These are phyloP conservation scores for Myotis vivesi DNA, from an alignment of 2,797 vertebrate species.

Conservation along the genomic window DNA sequence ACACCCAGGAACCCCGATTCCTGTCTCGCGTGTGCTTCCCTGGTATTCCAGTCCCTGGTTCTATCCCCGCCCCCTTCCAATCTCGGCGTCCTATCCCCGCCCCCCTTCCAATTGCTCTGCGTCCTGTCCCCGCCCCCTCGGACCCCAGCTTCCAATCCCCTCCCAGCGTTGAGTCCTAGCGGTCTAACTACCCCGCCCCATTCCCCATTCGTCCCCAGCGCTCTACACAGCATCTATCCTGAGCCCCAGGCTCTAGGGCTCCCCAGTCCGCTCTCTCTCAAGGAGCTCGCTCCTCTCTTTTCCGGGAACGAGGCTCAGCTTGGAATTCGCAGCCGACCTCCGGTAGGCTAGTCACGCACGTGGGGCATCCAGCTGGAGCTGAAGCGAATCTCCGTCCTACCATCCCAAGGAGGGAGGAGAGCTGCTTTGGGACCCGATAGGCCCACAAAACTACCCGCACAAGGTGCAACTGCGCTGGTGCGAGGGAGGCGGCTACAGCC, in stretches of 20 bases:
- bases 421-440: neutral
- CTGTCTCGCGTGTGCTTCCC: neutral
- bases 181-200: accelerated
- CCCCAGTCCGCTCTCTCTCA: neutral
- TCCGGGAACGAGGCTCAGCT: neutral
- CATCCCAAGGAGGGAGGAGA: neutral
- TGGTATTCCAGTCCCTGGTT: neutral
- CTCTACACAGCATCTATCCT: neutral
- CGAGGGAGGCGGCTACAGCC: neutral
- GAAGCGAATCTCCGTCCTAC: neutral
- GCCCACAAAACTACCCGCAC: neutral
- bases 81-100: neutral
- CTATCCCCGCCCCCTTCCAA: conserved; percentile 27
- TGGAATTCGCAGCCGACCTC: neutral
- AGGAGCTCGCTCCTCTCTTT: neutral
- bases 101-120: neutral
- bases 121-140: neutral
- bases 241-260: neutral
- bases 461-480: neutral
- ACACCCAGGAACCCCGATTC: neutral
- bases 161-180: neutral
- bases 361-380: neutral
- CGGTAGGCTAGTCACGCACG: neutral
- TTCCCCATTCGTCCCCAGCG: too few relatives aligned
- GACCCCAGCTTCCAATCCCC: neutral